Base-by-base conservation (phyloP, 2,113 vertebrate species). In the Thomomys bottae region DNA sequence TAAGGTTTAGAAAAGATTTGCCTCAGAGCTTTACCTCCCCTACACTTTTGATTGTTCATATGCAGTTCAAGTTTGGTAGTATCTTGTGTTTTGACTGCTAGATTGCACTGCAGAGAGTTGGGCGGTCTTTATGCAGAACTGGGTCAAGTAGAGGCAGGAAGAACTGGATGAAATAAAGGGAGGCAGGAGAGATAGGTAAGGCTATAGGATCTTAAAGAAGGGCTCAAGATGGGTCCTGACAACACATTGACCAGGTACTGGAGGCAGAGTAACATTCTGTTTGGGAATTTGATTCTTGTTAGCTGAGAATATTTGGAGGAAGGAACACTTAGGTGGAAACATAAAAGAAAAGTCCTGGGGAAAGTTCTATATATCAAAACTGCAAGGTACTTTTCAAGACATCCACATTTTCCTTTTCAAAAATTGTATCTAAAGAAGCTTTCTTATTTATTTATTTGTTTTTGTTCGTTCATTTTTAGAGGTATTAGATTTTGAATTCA, bases 401-500 rank as follows among this genome's bases (percentile, higher is more conserved):
- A 66, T 45, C 23, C 49, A 88, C 61, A 64, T 38, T 88, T 79
- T 72, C 17, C 38, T 73, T 77, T 75, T 24, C 42, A 80, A 76
- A 92, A 93, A 57, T 88, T 88, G 61, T 87, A 88, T 57, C 15
- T 38, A 54, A 54, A 54, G 1, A 54, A 54, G 49, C 49, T 45
- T 8, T 45, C 11, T 11, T 45, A 11, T 45, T 54, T 54, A 17
- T 15, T 3, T 54, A 17, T 54, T 54, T 54, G 49, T 54, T 54
- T 54, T 54, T 54, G 49, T 54, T 54, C 18, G 49, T 54, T 45
- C 11, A 45, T 45, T 54, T 54, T 54, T 54, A 15, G 49, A 54
- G 49, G 49, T 54, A 54, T 15, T 14, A 17, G 49, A 54, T 17
- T 54, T 54, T 3, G 15, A 54, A 54, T 54, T 54, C 49, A 54